Conservation (phyloP, 2,113 vertebrate genomes). For the Bungarus multicinctus region DNA sequence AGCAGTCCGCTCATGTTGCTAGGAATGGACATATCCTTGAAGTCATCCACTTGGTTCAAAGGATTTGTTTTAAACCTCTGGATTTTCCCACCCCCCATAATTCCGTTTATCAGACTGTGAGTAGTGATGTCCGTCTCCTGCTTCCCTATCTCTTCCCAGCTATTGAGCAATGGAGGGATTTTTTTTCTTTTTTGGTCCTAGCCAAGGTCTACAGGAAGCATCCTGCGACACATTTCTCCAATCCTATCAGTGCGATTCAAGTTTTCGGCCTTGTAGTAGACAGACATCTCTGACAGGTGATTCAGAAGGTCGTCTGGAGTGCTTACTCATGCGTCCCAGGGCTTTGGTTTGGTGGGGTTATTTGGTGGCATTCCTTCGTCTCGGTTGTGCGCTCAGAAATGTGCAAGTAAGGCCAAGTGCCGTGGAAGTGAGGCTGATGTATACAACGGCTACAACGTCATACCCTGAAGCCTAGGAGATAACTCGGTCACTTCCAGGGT, state of each 20-base stretch:
- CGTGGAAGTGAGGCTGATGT: not conserved
- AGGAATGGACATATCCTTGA: not conserved
- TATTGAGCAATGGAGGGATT: not conserved
- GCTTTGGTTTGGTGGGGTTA: not conserved
- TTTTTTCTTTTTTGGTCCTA: not conserved
- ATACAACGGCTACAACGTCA: not conserved
- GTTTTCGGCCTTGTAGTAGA: not conserved
- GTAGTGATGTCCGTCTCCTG: not conserved
- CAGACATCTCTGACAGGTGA: not conserved
- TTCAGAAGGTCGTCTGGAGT: not conserved
- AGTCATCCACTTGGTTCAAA: not conserved
- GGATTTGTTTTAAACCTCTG: not conserved
- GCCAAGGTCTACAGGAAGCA: not conserved
- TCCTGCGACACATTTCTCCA: not conserved
- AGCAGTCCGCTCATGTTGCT: not conserved
- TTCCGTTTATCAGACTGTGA: not conserved
- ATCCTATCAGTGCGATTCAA: not conserved
- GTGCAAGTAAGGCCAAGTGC: not conserved
- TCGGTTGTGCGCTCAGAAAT: not conserved
- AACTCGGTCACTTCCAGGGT: not conserved
- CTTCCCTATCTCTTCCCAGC: not conserved
- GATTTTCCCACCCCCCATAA: not conserved
- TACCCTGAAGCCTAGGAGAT: not conserved
- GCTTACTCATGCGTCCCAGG: not conserved
- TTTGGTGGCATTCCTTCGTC: not conserved